These are phyloP conservation scores for Petrolisthes cinctipes DNA, from an alignment of 2,888 invertebrate genomes.

Conservation along the genomic window DNA sequence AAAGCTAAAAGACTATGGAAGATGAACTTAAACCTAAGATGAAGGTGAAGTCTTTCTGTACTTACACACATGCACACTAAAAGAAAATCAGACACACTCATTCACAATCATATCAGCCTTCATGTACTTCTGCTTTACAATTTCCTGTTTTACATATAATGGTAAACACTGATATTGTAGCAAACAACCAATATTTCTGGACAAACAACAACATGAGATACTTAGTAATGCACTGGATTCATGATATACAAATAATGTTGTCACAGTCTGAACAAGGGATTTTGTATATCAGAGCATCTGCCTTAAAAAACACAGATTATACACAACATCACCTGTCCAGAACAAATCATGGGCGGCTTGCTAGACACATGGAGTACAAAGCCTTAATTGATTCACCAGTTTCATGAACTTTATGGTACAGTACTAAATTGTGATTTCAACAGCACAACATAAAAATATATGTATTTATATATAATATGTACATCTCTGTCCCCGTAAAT, in stretches of 20 bases:
- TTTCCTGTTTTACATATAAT: constrained; percentile 58
- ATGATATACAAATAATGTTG: constrained; percentile 49
- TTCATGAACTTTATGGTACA: constrained; percentile 46
- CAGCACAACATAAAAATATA: background rate
- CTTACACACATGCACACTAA: constrained; percentile 57
- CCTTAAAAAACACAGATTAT: constrained; percentile 41
- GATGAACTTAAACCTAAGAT: constrained; percentile 57
- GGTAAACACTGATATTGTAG: constrained; percentile 57
- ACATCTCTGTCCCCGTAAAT: constrained; percentile 34
- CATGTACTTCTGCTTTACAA: constrained; percentile 44
- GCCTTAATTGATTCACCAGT: constrained; percentile 53
- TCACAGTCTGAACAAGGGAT: constrained; percentile 49
- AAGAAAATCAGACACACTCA: constrained; percentile 49
- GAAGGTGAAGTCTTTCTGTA: constrained; percentile 59
- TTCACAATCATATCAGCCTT: constrained; percentile 38
- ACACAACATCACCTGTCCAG: constrained; percentile 46
- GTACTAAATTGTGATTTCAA: constrained; percentile 28
- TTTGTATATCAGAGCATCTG: constrained; percentile 36
- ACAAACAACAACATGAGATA: constrained; percentile 59
- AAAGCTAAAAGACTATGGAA: constrained; percentile 58
- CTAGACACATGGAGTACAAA: constrained; percentile 46
- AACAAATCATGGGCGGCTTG: constrained; percentile 42
- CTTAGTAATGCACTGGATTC: constrained; percentile 59
- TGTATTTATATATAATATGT: too few relatives aligned
- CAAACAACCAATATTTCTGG: constrained; percentile 60